Evolutionary conservation across 2,797 vertebrate genomes (phyloP), one percentile per base, ranked within the genome.

Genomic region (Synanceia verrucosa): DNA sequence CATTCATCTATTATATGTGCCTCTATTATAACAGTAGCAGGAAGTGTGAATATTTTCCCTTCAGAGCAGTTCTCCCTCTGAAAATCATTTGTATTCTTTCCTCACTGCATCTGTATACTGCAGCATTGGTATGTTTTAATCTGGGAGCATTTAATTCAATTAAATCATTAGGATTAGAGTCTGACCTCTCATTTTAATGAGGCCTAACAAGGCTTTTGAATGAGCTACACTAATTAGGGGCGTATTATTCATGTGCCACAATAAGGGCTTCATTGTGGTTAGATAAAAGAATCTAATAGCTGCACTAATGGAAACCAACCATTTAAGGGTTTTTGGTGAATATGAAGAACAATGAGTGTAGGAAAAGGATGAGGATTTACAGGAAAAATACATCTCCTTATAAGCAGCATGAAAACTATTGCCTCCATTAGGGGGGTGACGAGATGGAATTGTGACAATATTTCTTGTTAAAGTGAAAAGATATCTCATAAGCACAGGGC

Each of bases 101-200:
- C 56, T 48, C 16, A 6, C 14, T 47, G 43, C 23, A 55, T 68
- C 36, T 68, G 36, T 56, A 14, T 57, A 69, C 47, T 18, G 34
- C 44, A 9, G 31, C 53, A 39, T 65, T 2, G 12, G 8, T 59
- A 53, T 66, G 39, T 86, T 86, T 83, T 76, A 88, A 89, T 91
- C 78, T 81, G 5, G 41, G 53, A 56, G 47, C 56, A 68, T 79
- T 85, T 81, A 77, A 89, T 91, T 93, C 80, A 90, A 91, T 93
- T 90, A 91, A 92, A 93, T 91, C 81, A 83, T 91, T 87, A 78
- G 88, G 80, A 83, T 83, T 88, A 86, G 77, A 89, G 70, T 74
- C 76, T 76, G 81, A 86, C 81, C 85, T 84, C 64, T 78, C 61
- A 52, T 84, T 87, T 75, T 84, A 89, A 88, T 90, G 68, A 90